Base-by-base conservation (phyloP, 2,888 invertebrate genomes). In the Agrilus mali region DNA sequence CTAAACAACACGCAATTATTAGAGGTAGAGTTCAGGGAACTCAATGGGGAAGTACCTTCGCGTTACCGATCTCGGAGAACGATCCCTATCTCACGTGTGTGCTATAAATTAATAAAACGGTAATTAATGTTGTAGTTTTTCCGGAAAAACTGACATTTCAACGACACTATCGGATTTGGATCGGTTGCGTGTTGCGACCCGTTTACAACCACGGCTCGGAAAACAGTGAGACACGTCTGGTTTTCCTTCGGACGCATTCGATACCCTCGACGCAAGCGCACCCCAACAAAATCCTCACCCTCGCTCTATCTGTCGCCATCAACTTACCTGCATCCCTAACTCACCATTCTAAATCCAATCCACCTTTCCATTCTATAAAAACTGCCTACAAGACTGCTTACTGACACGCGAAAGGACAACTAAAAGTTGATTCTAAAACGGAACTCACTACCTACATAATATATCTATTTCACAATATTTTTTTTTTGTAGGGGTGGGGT, bases 261-360 rank as follows among this genome's bases (percentile, higher is more conserved):
- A 58, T 62, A 63, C 60, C 59, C 57, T 54, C 65, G 66, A 69
- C 71, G 70, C 72, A 69, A 66, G 69, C 64, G 65, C 59, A 51
- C 52, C 50, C 50, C 42, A 39, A 33, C 43, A 54, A n/a, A n/a
- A 55, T 54, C 56, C 58, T 58, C 60, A 54, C 60, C 60, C 58
- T 55, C 56, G 54, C 54, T 58, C 50, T 58, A 59, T 60, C 60
- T 61, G 57, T 58, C 56, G 56, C 55, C 60, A 58, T 61, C 67
- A 67, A 69, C 70, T 72, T 71, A 60, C 59, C 59, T 63, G 68
- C 72, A 73, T 72, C 73, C 71, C 70, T 70, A 41, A 50, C 53
- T 54, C 51, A 53, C 63, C 69, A 71, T 68, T 68, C 67, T 67
- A 69, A 66, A 68, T 70, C 68, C 68, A 69, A 69, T 71, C 70